These are phyloP conservation scores for Parotocinclus haroldoi DNA, from an alignment of 2,797 vertebrate species.

Conservation along the genomic window DNA sequence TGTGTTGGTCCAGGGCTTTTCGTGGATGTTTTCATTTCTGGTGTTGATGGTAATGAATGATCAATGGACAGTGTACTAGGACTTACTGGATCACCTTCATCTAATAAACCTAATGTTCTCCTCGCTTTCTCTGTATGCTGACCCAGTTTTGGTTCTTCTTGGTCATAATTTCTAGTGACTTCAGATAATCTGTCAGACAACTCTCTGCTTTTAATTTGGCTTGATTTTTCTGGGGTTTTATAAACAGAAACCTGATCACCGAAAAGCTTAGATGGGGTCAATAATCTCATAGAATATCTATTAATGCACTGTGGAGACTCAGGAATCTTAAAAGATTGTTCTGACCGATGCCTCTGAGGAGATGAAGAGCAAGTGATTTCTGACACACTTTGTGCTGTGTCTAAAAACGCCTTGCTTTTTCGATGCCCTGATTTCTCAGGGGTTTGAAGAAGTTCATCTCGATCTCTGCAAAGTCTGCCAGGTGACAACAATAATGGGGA, in stretches of 20 bases:
- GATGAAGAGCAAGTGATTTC: conserved; percentile 66
- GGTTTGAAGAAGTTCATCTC: conserved; percentile 56
- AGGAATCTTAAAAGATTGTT: conserved; percentile 60
- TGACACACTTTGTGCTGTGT: not conserved
- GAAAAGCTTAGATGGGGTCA: conserved; percentile 44
- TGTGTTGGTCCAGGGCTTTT: conserved; percentile 50
- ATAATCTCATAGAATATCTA: conserved; percentile 50
- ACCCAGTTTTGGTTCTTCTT: conserved; percentile 10
- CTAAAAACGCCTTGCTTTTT: conserved; percentile 2
- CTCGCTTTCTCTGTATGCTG: conserved; percentile 43
- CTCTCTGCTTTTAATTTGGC: not conserved
- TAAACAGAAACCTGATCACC: conserved; percentile 40
- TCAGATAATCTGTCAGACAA: conserved; percentile 37
- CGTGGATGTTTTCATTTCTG: conserved; percentile 30
- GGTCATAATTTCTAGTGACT: conserved; percentile 8
- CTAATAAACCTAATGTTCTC: conserved; percentile 42
- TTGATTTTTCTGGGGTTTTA: conserved; percentile 50
- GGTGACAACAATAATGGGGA: conserved; percentile 56
- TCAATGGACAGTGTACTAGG: conserved; percentile 12
- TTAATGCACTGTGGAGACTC: conserved; percentile 53
- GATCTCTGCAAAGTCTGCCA: conserved; percentile 39
- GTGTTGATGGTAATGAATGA: conserved; percentile 35
- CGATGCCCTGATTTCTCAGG: conserved; percentile 54
- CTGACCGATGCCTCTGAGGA: conserved; percentile 46
- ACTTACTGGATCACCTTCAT: conserved; percentile 18